Evolutionary conservation across 2,113 vertebrate species (phyloP), one percentile per base, ranked within the genome.

Genomic region (Salvator merianae): DNA sequence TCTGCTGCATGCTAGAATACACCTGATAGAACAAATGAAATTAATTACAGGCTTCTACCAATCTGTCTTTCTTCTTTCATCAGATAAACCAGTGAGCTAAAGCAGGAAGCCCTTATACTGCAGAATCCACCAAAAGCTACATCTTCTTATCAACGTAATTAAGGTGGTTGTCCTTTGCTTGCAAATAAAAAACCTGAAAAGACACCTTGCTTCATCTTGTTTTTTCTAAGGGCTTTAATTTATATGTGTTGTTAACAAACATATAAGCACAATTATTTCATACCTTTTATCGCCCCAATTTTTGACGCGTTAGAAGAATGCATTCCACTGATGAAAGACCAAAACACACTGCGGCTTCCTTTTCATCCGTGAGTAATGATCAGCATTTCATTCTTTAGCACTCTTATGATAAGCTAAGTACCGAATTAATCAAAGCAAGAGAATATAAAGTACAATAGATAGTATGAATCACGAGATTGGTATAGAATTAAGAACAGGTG

Each of bases 371-470:
- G 55, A 77, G 73, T 69, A 91, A 83, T 62, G 62, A 84, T 55
- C 10, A 5, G 18, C 28, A 47, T 70, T 77, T 63, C 26, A 66
- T 47, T 34, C 6, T 68, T 79, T 24, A 30, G 62, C 82, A 77
- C n/a, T 50, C 62, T 84, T 75, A 81, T 28, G 85, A 84, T 70
- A 85, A 75, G 20, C 34, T 47, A 34, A 63, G 65, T 66, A 79
- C 77, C 82, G 88, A 91, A 86, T 83, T 34, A 90, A 84, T 79
- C 74, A 86, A 84, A 90, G 55, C 32, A 47, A 53, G 18, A 68
- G 62, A n/a, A 7, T 63, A 79, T 28, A 34, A 82, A 40, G 55
- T 71, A 30, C 78, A 74, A 79, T 38, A 70, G 86, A 77, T 68
- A 84, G 62, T 6, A 79, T 22, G 53, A 89, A 69, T 83, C 79